Evolutionary conservation across 2,888 invertebrate genomes (phyloP).

Genomic region (Pandemis cinnamomeana): DNA sequence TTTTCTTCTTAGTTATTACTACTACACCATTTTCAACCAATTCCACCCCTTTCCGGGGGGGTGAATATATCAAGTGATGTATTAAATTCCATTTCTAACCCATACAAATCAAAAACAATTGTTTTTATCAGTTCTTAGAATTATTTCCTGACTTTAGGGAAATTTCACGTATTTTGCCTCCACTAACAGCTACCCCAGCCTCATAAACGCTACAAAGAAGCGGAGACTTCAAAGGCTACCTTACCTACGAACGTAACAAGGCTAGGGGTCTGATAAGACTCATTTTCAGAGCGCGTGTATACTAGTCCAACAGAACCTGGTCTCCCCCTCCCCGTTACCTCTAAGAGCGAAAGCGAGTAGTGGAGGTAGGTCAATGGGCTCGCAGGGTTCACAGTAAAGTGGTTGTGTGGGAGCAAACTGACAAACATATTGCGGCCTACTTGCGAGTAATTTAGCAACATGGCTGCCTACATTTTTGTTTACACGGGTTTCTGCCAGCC

Average conservation of each 20-base stretch:
- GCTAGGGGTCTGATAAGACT: slow-evolving; percentile 65
- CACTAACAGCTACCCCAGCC: background rate
- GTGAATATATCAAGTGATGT: too few species aligned
- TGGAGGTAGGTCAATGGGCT: slow-evolving; percentile 66
- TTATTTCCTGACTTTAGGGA: too few species aligned
- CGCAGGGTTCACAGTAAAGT: slow-evolving; percentile 56
- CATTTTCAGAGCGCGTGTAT: slow-evolving; percentile 62
- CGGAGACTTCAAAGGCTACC: slow-evolving; percentile 54
- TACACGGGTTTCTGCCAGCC: slow-evolving; percentile 26
- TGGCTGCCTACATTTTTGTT: slow-evolving; percentile 56
- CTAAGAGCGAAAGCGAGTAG: slow-evolving; percentile 45
- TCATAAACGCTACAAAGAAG: background rate
- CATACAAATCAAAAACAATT: too few species aligned
- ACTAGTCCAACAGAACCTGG: slow-evolving; percentile 52
- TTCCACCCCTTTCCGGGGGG: too few species aligned
- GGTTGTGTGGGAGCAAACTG: slow-evolving; percentile 60
- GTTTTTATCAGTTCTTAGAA: too few species aligned
- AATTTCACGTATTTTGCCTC: too few species aligned
- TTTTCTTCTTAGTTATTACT: too few species aligned
- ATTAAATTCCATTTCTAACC: too few species aligned
- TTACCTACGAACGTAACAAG: slow-evolving; percentile 61
- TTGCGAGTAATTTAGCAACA: slow-evolving; percentile 65
- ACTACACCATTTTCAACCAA: too few species aligned
- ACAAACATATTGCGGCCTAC: slow-evolving; percentile 66
- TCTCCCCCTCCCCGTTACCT: slow-evolving; percentile 46